Evolutionary conservation across 2,888 invertebrate genomes (phyloP).

Genomic region (Sipha maydis): DNA sequence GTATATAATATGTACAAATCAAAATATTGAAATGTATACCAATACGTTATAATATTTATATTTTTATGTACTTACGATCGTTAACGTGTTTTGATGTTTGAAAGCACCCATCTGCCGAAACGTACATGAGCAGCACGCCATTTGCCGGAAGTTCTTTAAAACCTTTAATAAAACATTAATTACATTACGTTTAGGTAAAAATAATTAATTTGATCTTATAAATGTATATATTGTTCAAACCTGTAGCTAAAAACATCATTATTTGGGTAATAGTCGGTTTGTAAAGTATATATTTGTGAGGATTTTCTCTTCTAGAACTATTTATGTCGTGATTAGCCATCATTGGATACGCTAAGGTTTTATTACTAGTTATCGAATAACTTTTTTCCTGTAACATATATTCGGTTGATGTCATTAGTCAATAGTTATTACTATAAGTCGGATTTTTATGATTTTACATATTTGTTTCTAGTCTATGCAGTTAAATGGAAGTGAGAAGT

Average conservation of each 20-base stretch:
- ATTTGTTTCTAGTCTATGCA: too few relatives aligned
- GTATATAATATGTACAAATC: too few relatives aligned
- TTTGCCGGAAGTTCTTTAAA: constrained; percentile 93
- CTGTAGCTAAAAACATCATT: constrained; percentile 86
- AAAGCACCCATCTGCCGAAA: constrained; percentile 92
- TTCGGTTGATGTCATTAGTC: not conserved
- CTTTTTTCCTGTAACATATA: constrained; percentile 66
- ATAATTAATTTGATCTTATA: not conserved
- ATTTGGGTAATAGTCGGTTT: constrained; percentile 95
- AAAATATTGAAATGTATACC: too few relatives aligned
- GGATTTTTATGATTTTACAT: too few relatives aligned
- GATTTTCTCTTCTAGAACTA: constrained; percentile 83
- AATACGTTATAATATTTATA: too few relatives aligned
- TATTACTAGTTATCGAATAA: constrained; percentile 66
- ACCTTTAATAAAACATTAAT: constrained; percentile 69
- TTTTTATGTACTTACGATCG: constrained; percentile 76
- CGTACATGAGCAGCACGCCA: constrained; percentile 89
- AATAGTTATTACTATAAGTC: too few relatives aligned
- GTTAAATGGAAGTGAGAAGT: too few relatives aligned
- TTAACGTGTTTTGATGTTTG: constrained; percentile 85
- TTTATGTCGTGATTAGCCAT: constrained; percentile 76
- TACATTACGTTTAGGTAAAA: not conserved
- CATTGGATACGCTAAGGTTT: constrained; percentile 70
- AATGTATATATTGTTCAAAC: constrained; percentile 63
- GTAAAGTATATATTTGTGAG: constrained; percentile 95